phyloP scores from a whole-genome alignment of 1,140 invertebrate species.

The Anadara kagoshimensis region DNA sequence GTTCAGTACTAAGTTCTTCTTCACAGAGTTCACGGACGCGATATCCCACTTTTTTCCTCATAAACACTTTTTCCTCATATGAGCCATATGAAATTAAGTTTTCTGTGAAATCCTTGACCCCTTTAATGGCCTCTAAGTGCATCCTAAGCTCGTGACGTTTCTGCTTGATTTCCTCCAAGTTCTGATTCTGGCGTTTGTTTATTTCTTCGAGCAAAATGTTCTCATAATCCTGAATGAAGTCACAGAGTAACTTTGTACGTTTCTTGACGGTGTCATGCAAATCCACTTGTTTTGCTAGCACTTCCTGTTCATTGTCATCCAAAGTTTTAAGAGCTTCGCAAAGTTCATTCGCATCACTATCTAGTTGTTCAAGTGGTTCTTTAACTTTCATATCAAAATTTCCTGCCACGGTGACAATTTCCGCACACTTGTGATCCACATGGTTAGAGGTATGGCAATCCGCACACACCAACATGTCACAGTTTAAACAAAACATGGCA shows the following conservation, averaged over 20 bases:
- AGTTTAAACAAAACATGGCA: constrained; percentile 64
- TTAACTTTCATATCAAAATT: constrained; percentile 65
- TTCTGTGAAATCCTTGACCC: constrained; percentile 62
- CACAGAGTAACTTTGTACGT: constrained; percentile 56
- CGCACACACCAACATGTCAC: constrained; percentile 58
- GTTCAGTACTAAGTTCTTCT: constrained; percentile 45
- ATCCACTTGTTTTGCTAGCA: constrained; percentile 47
- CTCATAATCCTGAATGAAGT: constrained; percentile 61
- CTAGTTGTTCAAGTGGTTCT: constrained; percentile 56
- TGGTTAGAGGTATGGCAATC: constrained; percentile 57
- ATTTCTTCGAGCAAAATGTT: constrained; percentile 57
- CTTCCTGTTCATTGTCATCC: constrained; percentile 44
- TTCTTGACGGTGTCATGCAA: constrained; percentile 48
- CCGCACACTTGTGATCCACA: constrained; percentile 60
- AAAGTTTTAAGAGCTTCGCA: constrained; percentile 44
- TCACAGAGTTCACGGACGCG: constrained; percentile 66
- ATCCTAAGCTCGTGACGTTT: constrained; percentile 44
- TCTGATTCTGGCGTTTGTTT: constrained; percentile 50
- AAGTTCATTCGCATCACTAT: constrained; percentile 51
- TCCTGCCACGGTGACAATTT: constrained; percentile 58
- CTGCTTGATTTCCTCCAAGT: constrained; percentile 50
- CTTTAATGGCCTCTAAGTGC: constrained; percentile 60
- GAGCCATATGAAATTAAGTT: constrained; percentile 63
- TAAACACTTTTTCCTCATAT: constrained; percentile 64
- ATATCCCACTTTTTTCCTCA: constrained; percentile 61